Evolutionary conservation across 2,113 vertebrate species (phyloP).

Genomic region (Rhinichthys klamathensis): DNA sequence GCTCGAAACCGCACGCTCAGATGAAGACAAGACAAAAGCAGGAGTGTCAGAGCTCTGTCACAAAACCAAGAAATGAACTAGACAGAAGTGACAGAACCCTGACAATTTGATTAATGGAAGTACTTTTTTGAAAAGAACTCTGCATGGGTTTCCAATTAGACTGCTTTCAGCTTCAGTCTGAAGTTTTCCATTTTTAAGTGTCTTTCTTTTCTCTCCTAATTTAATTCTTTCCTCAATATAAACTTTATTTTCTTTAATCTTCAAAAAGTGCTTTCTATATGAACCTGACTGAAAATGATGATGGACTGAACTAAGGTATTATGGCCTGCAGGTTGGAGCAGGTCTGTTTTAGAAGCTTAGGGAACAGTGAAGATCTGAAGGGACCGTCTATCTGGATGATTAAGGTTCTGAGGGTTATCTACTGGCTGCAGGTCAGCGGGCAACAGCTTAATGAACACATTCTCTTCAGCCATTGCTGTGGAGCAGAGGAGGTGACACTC

Average conservation of each 20-base stretch:
- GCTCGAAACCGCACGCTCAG: no score
- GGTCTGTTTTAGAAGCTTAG: constrained; percentile 56
- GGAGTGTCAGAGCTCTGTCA: no score
- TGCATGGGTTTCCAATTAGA: not conserved
- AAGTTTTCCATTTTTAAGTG: constrained; percentile 11
- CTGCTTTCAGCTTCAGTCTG: constrained; percentile 10
- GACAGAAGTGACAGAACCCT: no score
- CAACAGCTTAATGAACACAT: constrained; percentile 73
- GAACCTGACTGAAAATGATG: constrained; percentile 49
- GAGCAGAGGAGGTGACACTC: constrained; percentile 53
- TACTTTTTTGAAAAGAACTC: not conserved
- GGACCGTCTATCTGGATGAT: constrained; percentile 57
- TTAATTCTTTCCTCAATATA: constrained; percentile 38
- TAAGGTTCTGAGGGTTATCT: constrained; percentile 66
- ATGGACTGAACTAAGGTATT: constrained; percentile 39
- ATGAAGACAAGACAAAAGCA: no score
- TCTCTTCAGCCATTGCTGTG: constrained; percentile 57
- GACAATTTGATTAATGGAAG: constrained; percentile 20
- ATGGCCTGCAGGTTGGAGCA: constrained; percentile 56
- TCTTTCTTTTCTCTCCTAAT: constrained; percentile 20
- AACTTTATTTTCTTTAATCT: constrained; percentile 52
- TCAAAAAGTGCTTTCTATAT: constrained; percentile 37
- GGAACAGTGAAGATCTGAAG: constrained; percentile 53
- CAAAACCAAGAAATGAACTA: no score
- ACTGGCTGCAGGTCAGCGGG: constrained; percentile 68